Base-by-base conservation (phyloP, 2,113 vertebrate species). In the Vidua chalybeata region DNA sequence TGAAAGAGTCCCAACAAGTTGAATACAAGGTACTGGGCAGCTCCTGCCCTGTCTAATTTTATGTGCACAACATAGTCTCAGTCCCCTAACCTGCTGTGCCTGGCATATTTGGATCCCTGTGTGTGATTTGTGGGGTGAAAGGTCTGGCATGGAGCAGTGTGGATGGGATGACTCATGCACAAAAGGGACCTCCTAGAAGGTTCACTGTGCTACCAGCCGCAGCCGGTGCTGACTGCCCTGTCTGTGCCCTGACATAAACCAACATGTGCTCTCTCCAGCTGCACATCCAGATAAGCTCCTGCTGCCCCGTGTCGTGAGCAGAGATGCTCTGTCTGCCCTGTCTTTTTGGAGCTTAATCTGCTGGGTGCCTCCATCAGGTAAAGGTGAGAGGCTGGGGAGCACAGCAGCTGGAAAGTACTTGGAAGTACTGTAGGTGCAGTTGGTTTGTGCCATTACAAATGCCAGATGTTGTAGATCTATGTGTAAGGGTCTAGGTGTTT, bases 181-280 rank as follows among this genome's bases (percentile, higher is more conserved):
- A 78, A 62, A 75, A 90, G 68, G 66, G 82, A 37, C 21, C 52
- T 63, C 75, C 90, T 68, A 37, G 94, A 95, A 95, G 79, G 79
- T 95, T 97, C 95, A 39, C 33, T 86, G 73, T 83, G 59, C 79
- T 86, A 11, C 80, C 76, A 92, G 88, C 90, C n/a, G 4, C 78
- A 78, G 58, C 48, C 55, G 2, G n/a, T 86, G 94, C 94, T 35
- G 78, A 66, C 41, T 74, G 51, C 90, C 59, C 75, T 76, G 30
- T 56, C 63, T 61, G 59, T 83, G 43, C 61, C 20, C 68, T 93
- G 80, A 75, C 91, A 77, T 48, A 84, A 90, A 89, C 26, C 33
- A 69, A 8, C 10, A 0, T 33, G 75, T 61, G 73, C 79, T 74
- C 43, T 75, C 78, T 63, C 30, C 5, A 9, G 28, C 64, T 85